These are phyloP conservation scores for Limnephilus marmoratus DNA, from an alignment of 2,888 invertebrate species.

Conservation along the genomic window DNA sequence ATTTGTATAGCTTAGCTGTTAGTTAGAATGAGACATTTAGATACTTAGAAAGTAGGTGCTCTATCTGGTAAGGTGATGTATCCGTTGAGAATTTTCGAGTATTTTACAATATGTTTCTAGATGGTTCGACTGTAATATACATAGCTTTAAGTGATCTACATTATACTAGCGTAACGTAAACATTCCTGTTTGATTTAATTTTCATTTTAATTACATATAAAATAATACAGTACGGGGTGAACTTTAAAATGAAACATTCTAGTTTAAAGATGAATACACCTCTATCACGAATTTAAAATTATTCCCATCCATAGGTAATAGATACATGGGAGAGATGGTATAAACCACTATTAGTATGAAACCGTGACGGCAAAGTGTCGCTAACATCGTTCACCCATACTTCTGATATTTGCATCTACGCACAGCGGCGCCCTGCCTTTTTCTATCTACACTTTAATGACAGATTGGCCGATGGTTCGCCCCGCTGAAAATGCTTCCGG, in stretches of 20 bases:
- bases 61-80: neutral
- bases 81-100: neutral
- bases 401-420: no score
- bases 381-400: no score
- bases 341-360: no score
- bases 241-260: neutral
- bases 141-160: conserved; percentile 4
- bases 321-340: no score
- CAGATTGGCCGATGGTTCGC: no score
- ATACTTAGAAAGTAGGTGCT: conserved; percentile 22
- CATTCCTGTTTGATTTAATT: neutral
- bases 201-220: neutral
- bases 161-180: neutral
- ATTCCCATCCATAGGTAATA: no score
- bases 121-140: conserved; percentile 11
- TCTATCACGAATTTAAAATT: neutral
- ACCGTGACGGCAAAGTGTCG: no score
- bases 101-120: neutral
- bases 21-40: conserved; percentile 9
- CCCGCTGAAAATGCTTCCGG: no score
- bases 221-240: neutral
- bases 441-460: no score
- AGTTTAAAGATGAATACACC: neutral
- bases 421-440: no score
- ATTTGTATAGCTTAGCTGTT: neutral